These are phyloP conservation scores for Harpalus rufipes DNA, from an alignment of 2,888 invertebrate species.

Conservation along the genomic window DNA sequence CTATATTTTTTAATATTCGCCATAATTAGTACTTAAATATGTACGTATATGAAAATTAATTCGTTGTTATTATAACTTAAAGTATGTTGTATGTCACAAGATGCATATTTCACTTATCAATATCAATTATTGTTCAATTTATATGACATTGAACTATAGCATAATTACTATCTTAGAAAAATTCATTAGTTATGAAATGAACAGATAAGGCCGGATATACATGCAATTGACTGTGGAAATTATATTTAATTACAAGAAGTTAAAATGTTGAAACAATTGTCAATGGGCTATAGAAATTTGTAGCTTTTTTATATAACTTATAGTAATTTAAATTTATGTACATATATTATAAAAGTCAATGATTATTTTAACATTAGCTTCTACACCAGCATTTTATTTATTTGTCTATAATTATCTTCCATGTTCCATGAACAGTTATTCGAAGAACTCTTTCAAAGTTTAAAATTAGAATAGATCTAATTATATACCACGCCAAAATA, in stretches of 20 bases:
- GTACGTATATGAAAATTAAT: no score
- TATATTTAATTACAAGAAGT: neutral
- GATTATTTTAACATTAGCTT: neutral
- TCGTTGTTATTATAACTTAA: neutral
- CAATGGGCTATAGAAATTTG: no score
- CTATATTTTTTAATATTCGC: no score
- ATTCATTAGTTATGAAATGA: conserved; percentile 6
- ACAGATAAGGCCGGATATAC: neutral
- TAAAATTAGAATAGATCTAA: conserved; percentile 28
- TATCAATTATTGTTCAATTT: neutral
- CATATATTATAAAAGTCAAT: no score
- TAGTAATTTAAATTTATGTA: no score
- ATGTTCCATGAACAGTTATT: conserved; percentile 30
- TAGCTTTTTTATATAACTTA: no score
- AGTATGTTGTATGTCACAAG: neutral
- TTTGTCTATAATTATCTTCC: neutral
- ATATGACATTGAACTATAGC: neutral
- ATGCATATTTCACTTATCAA: neutral
- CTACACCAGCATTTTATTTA: neutral
- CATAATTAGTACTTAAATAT: no score
- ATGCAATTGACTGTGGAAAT: neutral
- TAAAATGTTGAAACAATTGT: no score
- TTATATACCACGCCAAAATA: conserved; percentile 3
- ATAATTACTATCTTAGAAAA: conserved; percentile 3
- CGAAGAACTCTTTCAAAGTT: conserved; percentile 28